These are phyloP conservation scores for Latheticus oryzae DNA, from an alignment of 2,888 invertebrate species.

Conservation along the genomic window DNA sequence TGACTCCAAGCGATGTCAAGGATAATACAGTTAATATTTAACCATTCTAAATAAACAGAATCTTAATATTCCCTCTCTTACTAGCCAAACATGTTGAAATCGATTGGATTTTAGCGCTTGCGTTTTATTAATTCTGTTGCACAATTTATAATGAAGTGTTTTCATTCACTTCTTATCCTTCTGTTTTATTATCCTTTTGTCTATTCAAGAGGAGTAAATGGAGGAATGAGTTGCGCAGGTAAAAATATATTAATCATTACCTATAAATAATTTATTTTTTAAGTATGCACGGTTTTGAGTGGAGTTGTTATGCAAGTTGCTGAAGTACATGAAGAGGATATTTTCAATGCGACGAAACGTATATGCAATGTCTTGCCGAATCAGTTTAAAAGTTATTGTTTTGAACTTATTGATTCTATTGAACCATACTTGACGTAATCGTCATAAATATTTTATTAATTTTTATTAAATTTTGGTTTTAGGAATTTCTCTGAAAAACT, in stretches of 20 bases:
- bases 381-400: slow-evolving; percentile 48
- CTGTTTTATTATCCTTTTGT: background rate
- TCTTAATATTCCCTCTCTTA: slow-evolving; percentile 2
- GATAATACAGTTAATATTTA: slow-evolving; percentile 1
- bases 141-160: background rate
- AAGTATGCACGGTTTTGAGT: slow-evolving; percentile 54
- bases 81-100: background rate
- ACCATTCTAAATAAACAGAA: slow-evolving; percentile 2
- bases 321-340: slow-evolving; percentile 53
- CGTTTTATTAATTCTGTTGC: slow-evolving; percentile 1
- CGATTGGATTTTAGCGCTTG: slow-evolving; percentile 16
- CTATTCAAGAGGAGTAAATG: slow-evolving; percentile 50
- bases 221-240: slow-evolving; percentile 56
- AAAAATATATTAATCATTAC: slow-evolving; percentile 20
- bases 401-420: slow-evolving; percentile 46
- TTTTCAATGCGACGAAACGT: slow-evolving; percentile 51
- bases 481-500: slow-evolving; percentile 47
- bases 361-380: slow-evolving; percentile 52
- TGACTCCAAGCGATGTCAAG: too few relatives aligned
- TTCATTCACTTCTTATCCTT: slow-evolving; percentile 9
- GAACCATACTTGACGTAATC: slow-evolving; percentile 52
- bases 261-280: slow-evolving; percentile 13
- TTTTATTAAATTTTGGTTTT: slow-evolving; percentile 40
- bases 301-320: slow-evolving; percentile 54
- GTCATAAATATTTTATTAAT: slow-evolving; percentile 23